Conservation (phyloP, 1,140 invertebrate genomes). For the Psilanteris sp. region DNA sequence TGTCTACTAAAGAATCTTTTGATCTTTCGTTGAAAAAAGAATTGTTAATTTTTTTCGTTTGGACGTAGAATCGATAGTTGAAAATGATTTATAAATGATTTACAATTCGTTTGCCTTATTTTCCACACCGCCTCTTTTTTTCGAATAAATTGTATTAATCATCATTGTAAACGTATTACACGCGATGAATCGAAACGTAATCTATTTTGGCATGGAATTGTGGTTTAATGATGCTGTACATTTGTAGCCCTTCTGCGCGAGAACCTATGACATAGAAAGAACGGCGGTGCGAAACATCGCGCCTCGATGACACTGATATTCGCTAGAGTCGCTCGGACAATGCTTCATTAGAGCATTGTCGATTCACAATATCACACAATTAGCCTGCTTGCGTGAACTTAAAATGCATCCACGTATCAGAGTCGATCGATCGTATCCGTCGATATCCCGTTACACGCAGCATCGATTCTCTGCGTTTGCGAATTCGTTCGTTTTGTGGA, state of each 20-base stretch:
- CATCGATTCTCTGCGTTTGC: conserved; percentile 52
- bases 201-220: conserved; percentile 31
- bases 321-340: conserved; percentile 70
- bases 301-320: conserved; percentile 64
- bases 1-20: too few species aligned
- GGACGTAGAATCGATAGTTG: too few species aligned
- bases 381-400: conserved; percentile 72
- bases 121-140: background rate
- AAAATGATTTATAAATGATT: conserved; percentile 5
- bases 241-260: conserved; percentile 28
- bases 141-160: conserved; percentile 28
- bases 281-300: conserved; percentile 43
- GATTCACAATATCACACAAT: conserved; percentile 77
- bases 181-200: conserved; percentile 23
- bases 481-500: conserved; percentile 43
- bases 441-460: conserved; percentile 71
- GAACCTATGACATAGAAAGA: conserved; percentile 43
- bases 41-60: too few species aligned
- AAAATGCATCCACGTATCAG: conserved; percentile 72
- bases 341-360: conserved; percentile 79
- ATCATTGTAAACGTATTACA: conserved; percentile 23
- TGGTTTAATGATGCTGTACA: conserved; percentile 53
- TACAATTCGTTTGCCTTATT: conserved; percentile 1
- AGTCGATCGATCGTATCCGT: conserved; percentile 70
- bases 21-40: too few species aligned